These are phyloP conservation scores for Tenualosa thibaudeaui DNA, from an alignment of 2,797 vertebrate species.

Conservation along the genomic window DNA sequence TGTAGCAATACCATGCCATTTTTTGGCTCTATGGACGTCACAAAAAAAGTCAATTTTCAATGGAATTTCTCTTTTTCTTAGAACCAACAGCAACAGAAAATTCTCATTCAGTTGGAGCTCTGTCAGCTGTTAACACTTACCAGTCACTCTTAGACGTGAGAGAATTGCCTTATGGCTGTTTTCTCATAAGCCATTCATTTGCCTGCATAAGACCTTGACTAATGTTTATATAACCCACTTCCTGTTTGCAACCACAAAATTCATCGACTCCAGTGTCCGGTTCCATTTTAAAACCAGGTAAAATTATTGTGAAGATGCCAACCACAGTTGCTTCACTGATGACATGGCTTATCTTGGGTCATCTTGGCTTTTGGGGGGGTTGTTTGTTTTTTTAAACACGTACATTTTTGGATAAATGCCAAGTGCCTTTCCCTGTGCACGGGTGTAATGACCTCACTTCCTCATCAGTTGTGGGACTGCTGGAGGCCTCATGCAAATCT, in stretches of 20 bases:
- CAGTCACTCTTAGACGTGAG: not conserved
- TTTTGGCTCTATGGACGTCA: not conserved
- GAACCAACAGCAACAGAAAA: not conserved
- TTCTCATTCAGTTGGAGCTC: not conserved
- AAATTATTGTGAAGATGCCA: not conserved
- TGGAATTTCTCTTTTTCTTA: no score
- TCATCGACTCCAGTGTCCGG: not conserved
- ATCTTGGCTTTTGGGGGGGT: not conserved
- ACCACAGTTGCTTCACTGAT: no score
- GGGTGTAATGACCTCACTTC: not conserved
- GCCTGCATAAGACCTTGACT: not conserved
- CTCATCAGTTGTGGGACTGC: not conserved
- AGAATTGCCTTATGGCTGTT: not conserved
- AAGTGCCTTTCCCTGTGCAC: not conserved
- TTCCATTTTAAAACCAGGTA: not conserved
- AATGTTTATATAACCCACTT: slow-evolving; percentile 4
- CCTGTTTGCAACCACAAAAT: not conserved
- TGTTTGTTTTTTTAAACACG: not conserved
- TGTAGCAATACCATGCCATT: no score
- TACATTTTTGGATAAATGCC: not conserved
- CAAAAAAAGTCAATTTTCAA: not conserved
- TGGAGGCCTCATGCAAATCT: not conserved
- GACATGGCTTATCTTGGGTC: not conserved
- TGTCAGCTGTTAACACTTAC: not conserved
- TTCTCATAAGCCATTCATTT: not conserved